A percentile compares a stretch with the other conserved stretches of the same genome.
Conservation (phyloP, 2,797 vertebrate species). For the Pogonophryne albipinna region DNA sequence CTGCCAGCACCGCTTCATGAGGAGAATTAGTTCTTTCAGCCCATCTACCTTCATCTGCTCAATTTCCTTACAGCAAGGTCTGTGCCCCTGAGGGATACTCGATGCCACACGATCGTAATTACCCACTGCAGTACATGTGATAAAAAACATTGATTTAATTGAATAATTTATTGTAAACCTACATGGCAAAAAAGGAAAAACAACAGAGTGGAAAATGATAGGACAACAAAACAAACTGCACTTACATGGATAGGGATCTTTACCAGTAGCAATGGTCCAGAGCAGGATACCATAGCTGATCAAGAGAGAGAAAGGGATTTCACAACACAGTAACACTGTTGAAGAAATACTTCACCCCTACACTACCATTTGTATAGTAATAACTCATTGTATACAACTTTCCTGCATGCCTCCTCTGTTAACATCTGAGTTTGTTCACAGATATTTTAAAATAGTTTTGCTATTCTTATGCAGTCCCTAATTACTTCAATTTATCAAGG, state of each 20-base stretch:
- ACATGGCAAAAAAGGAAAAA: neutral
- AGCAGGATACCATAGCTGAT: conserved; percentile 76
- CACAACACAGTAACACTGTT: neutral
- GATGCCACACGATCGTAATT: neutral
- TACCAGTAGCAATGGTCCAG: conserved; percentile 63
- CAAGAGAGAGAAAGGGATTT: neutral
- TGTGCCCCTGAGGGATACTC: conserved; percentile 39
- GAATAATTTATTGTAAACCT: neutral
- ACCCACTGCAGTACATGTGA: conserved; percentile 17
- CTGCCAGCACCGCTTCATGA: conserved; percentile 80
- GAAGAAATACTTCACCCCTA: no score
- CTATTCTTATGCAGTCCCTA: no score
- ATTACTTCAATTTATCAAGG: no score
- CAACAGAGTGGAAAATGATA: neutral
- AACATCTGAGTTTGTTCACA: no score
- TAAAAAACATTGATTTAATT: neutral
- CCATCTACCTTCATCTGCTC: conserved; percentile 28
- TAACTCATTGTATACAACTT: no score
- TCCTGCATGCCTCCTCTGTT: no score
- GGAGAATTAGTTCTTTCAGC: conserved; percentile 57
- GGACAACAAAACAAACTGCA: neutral
- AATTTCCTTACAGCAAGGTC: conserved; percentile 48
- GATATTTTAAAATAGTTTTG: no score
- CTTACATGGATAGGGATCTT: conserved; percentile 70
- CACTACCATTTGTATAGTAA: no score